phyloP scores from a whole-genome alignment of 2,113 vertebrate species.

The Athene noctua region DNA sequence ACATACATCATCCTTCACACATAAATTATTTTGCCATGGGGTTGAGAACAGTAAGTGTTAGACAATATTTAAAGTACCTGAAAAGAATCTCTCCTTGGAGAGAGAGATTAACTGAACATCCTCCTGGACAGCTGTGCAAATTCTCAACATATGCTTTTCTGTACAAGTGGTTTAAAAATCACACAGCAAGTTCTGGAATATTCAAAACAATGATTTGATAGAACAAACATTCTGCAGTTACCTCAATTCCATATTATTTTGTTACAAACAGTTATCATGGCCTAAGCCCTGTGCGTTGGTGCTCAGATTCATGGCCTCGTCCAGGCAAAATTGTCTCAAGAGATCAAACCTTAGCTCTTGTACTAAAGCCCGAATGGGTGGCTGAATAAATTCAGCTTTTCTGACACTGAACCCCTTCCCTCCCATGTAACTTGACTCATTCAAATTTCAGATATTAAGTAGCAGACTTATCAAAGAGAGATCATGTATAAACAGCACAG shows the following conservation, averaged over 20 bases:
- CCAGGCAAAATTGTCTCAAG: not conserved
- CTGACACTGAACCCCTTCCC: not conserved
- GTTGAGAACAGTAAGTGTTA: not conserved
- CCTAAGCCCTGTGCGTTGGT: not conserved
- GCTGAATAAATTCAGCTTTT: not conserved
- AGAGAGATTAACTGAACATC: constrained; percentile 4
- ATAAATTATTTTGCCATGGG: not conserved
- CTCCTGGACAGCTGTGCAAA: constrained; percentile 26
- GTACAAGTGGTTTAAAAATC: constrained; percentile 22
- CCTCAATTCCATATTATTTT: not conserved
- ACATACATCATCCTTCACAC: constrained; percentile 37
- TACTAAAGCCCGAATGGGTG: not conserved
- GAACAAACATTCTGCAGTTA: not conserved
- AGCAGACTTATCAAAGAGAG: not conserved
- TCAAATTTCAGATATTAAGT: not conserved
- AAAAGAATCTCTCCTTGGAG: constrained; percentile 3
- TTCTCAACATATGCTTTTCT: constrained; percentile 15
- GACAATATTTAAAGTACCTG: constrained; percentile 33
- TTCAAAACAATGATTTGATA: not conserved
- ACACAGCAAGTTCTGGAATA: not conserved
- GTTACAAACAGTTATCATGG: not conserved
- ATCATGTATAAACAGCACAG: constrained; percentile 5
- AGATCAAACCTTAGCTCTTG: not conserved
- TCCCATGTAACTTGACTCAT: not conserved
- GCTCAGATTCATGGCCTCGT: not conserved